Base-by-base conservation (phyloP, 2,888 invertebrate species). In the Sisyra terminalis region DNA sequence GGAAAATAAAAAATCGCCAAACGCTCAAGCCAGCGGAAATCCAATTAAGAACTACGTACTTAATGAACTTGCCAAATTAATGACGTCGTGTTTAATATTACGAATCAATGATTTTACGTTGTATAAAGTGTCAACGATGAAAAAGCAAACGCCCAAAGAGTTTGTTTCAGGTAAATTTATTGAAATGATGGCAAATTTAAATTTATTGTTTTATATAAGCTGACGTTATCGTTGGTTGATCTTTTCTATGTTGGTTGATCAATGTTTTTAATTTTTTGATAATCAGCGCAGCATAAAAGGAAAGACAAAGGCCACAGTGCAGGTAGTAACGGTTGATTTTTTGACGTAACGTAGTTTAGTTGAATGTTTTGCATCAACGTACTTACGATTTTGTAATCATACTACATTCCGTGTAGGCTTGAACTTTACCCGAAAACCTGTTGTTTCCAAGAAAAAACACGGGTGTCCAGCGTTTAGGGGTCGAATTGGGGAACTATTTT, bases 91-190 rank as follows among this genome's bases (percentile, higher is more conserved):
- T 59, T 75, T 88, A 30, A 77, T 96, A 29, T 69, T 96, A 46
- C 73, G 90, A 57, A 77, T 96, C 52, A 87, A 89, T 55, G 93
- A 97, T 60, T 87, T 96, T 55, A 83, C 83, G 7, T 71, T 97
- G 40, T 87, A 85, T 60, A 75, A 81, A 57, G 86, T 89, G 16
- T 78, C 84, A 2, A 84, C 85, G 2, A 71, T 76, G 10, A 75
- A 77, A 52, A 81, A 80, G 50, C 73, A 78, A 50, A 64, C 72
- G 47, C 75, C 80, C 13, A 88, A 88, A 66, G 89, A 89, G 63
- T 84, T 88, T 54, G 66, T 82, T 50, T 69, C 75, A 60, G 80
- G 81, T 82, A 65, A 59, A 53, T 49, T 38, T 31, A 41, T 39
- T 11, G 31, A 3, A 31, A 31, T 31, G 11, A 11, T 4, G 10